Evolutionary conservation across 2,113 vertebrate genomes (phyloP), one percentile per base, ranked within the genome.

Genomic region (Leptosomus discolor): DNA sequence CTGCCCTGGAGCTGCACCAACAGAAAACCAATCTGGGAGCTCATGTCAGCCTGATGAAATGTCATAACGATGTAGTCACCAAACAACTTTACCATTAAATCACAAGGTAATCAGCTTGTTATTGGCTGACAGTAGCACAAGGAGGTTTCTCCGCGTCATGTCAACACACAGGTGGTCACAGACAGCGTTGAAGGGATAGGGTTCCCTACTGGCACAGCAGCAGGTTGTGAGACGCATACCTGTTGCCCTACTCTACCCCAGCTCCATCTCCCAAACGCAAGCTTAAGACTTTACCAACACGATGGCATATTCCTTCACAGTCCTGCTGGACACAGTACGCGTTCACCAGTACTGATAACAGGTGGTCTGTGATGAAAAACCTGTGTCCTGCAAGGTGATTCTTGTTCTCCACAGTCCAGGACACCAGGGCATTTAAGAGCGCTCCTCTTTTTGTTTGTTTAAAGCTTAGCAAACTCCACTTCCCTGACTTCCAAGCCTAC

Each of bases 71-170:
- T 39, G 34, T 13, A 81, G 45, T 75, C 84, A 91, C 29, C 45
- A 69, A 92, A 71, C 65, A 94, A 75, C 37, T 91, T 78, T 22
- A 45, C 18, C 32, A 57, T 68, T 81, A 84, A 94, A 81, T 89
- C 56, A 86, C 34, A 70, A 85, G 17, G 23, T 65, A 91, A 92
- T 71, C 32, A 81, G 64, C 79, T 64, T 36, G 15, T 34, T 92
- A 67, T 2, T 48, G 76, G 88, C 32, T 88, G 63, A 75, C 19
- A 58, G 71, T 2, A 85, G 78, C 68, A 71, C 4, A 4, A 50
- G 37, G 46, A 56, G 21, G 65, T 43, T 81, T 54, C 77, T 92
- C 39, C 27, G 15, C 2, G 4, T n/a, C 5, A 1, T 30, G 26
- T 39, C 56, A 93, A 46, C 37, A 39, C 30, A 51, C 12, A 67